Conservation (phyloP, 1,140 invertebrate genomes). For the Popillia japonica region DNA sequence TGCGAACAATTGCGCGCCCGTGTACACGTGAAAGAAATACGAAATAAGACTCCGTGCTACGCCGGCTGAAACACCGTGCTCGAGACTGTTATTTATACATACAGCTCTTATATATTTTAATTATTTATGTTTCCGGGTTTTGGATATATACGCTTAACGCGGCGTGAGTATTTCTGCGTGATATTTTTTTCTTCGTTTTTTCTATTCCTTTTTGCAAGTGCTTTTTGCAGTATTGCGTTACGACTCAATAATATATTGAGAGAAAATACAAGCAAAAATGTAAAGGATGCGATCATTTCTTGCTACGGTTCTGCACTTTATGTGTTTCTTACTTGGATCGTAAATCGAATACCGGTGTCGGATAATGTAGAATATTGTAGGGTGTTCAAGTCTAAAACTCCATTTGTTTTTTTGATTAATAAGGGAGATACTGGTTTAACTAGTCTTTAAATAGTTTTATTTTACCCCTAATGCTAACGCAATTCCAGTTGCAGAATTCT, state of each 20-base stretch:
- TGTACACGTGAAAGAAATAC: slow-evolving; percentile 26
- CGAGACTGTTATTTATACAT: slow-evolving; percentile 15
- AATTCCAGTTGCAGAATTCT: too few species aligned
- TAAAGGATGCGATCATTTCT: slow-evolving; percentile 24
- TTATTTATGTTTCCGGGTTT: slow-evolving; percentile 35
- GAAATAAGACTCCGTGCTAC: slow-evolving; percentile 23
- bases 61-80: not conserved
- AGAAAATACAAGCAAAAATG: not conserved
- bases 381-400: too few species aligned
- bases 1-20: slow-evolving; percentile 24
- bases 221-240: slow-evolving; percentile 2
- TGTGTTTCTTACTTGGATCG: not conserved
- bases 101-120: slow-evolving; percentile 26
- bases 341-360: not conserved
- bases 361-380: not conserved
- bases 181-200: slow-evolving; percentile 8
- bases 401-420: too few species aligned
- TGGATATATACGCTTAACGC: not conserved
- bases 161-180: not conserved
- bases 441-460: too few species aligned
- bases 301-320: not conserved
- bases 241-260: slow-evolving; percentile 23
- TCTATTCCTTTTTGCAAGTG: not conserved
- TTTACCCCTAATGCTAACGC: too few species aligned
- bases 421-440: too few species aligned